Evolutionary conservation across 23 tunicate genomes (phyloP).

Genomic region (Ciona savignyi): DNA sequence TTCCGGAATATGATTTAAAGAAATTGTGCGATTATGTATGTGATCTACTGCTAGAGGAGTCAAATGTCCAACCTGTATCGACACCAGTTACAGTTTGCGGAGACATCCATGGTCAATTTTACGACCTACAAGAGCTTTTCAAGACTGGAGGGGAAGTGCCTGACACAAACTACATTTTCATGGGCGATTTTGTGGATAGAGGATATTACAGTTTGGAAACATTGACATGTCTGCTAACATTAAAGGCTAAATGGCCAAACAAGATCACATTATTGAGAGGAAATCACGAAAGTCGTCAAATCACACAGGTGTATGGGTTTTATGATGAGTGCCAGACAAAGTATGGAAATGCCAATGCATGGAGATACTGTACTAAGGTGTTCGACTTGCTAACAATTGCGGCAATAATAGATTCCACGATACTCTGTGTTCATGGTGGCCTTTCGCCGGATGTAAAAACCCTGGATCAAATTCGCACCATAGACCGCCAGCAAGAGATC

Average conservation of each 20-base stretch:
- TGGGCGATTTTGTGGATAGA: conserved; percentile 98
- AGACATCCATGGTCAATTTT: conserved; percentile 99
- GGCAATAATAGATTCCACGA: conserved; percentile 80
- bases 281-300: conserved; percentile 95
- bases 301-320: conserved; percentile 98
- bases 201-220: conserved; percentile 98
- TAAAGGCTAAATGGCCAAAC: conserved; percentile 90
- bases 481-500: conserved; percentile 92
- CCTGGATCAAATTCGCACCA: conserved; percentile 89
- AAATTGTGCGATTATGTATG: conserved; percentile 96
- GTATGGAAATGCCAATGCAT: conserved; percentile 94
- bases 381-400: conserved; percentile 89
- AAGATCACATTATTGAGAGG: conserved; percentile 82
- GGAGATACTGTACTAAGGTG: conserved; percentile 98
- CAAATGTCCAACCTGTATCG: conserved; percentile 97
- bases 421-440: conserved; percentile 97
- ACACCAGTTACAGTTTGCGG: conserved; percentile 99
- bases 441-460: conserved; percentile 88
- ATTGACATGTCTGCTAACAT: conserved; percentile 72
- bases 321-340: conserved; percentile 96
- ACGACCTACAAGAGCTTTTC: conserved; percentile 89
- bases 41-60: conserved; percentile 84
- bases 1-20: conserved; percentile 94
- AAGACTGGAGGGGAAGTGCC: conserved; percentile 92
- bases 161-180: conserved; percentile 90